These are phyloP conservation scores for Palythoa heliodiscus DNA, from an alignment of 92 coral and sea anemone species.

Conservation along the genomic window DNA sequence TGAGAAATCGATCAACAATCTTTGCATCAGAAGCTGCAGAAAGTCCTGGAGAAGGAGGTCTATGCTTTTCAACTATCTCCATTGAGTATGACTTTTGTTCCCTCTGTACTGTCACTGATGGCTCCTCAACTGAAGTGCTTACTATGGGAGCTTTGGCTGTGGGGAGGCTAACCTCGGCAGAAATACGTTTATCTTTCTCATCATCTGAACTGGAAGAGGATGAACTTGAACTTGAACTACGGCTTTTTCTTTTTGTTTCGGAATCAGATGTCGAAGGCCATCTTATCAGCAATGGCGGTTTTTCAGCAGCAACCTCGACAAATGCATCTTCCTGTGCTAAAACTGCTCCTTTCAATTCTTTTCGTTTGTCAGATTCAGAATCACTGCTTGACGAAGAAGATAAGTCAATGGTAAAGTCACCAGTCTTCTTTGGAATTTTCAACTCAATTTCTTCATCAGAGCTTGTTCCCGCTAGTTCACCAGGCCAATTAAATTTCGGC, in stretches of 20 bases:
- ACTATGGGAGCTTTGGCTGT: background rate
- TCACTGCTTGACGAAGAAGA: slow-evolving; percentile 6
- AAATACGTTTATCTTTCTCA: background rate
- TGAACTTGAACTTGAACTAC: background rate
- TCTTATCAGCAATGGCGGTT: background rate
- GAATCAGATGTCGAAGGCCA: slow-evolving; percentile 29
- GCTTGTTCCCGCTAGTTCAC: background rate
- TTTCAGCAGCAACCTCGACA: slow-evolving; percentile 9
- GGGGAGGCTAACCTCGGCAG: background rate
- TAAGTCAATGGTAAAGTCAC: slow-evolving; percentile 18
- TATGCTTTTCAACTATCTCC: background rate
- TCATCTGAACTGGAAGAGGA: slow-evolving; percentile 18
- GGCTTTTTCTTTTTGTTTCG: slow-evolving; percentile 4
- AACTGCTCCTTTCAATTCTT: background rate
- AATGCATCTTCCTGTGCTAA: slow-evolving; percentile 17
- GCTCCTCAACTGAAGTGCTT: background rate
- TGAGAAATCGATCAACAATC: slow-evolving; percentile 22
- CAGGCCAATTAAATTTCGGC: slow-evolving; percentile 19
- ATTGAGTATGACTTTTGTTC: slow-evolving; percentile 3
- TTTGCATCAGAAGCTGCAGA: slow-evolving; percentile 32
- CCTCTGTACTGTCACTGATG: background rate
- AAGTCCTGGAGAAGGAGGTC: slow-evolving; percentile 26
- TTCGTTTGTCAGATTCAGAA: background rate
- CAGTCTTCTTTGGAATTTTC: background rate
- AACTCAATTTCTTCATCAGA: background rate